Conservation (phyloP, 2,888 invertebrate genomes). For the Lasioglossum malachurum region DNA sequence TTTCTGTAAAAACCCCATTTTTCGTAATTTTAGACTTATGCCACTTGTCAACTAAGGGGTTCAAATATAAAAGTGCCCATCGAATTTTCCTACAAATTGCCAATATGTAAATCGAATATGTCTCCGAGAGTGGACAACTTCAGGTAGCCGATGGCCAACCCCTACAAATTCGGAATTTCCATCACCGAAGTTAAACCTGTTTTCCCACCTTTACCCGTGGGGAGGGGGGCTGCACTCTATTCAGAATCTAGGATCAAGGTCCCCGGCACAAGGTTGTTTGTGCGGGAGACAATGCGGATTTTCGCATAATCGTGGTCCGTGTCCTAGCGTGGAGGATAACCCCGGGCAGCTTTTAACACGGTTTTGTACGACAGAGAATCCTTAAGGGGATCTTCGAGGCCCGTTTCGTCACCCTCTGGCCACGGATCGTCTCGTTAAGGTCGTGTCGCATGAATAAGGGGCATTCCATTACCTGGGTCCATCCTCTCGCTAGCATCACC, state of each 20-base stretch:
- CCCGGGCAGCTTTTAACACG: slow-evolving; percentile 13
- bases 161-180: neutral
- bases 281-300: neutral
- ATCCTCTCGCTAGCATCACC: slow-evolving; percentile 79
- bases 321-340: neutral
- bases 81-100: neutral
- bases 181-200: slow-evolving; percentile 7
- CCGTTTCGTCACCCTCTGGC: slow-evolving; percentile 13
- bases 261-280: slow-evolving; percentile 17
- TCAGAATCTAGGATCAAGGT: slow-evolving; percentile 16
- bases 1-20: no score
- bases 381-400: slow-evolving; percentile 23
- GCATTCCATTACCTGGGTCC: slow-evolving; percentile 75
- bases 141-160: neutral
- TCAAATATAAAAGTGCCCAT: neutral
- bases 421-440: slow-evolving; percentile 36
- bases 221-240: neutral
- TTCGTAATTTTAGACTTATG: no score
- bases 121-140: neutral
- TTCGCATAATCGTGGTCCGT: slow-evolving; percentile 27
- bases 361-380: slow-evolving; percentile 2
- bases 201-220: neutral
- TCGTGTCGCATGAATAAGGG: slow-evolving; percentile 35
- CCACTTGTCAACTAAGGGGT: no score
- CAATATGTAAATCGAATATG: neutral